A percentile compares a stretch with the other conserved stretches of the same genome.
Conservation (phyloP, 2,797 vertebrate genomes). For the Melanotaenia pygmaea region DNA sequence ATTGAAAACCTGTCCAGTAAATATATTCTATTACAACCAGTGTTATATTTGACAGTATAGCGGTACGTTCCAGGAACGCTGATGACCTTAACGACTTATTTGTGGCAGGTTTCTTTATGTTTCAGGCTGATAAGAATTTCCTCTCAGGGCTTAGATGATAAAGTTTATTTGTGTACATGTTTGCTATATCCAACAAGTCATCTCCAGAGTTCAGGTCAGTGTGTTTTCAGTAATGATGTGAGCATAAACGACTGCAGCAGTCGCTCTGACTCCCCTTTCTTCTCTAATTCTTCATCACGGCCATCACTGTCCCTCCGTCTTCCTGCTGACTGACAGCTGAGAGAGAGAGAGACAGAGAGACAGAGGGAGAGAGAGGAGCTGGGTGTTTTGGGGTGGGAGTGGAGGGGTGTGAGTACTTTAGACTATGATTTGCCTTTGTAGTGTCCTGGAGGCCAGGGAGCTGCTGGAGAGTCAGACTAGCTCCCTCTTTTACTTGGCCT, state of each 20-base stretch:
- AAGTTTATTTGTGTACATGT: not conserved
- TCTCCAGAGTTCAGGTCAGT: conserved; percentile 31
- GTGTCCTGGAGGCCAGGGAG: conserved; percentile 85
- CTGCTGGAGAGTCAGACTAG: conserved; percentile 70
- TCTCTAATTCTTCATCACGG: conserved; percentile 21
- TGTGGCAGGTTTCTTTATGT: not conserved
- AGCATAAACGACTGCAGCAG: conserved; percentile 31
- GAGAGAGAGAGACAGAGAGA: conserved; percentile 22
- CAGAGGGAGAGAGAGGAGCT: not conserved
- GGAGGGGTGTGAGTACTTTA: conserved; percentile 35
- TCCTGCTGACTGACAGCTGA: conserved; percentile 67
- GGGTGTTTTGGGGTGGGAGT: conserved; percentile 36
- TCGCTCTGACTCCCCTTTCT: conserved; percentile 25
- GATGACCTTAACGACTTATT: too few species aligned
- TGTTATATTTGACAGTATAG: too few species aligned
- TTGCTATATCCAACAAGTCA: conserved; percentile 22
- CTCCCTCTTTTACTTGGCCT: conserved; percentile 75
- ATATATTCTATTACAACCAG: too few species aligned
- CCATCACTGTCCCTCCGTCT: conserved; percentile 21
- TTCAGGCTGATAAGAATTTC: not conserved
- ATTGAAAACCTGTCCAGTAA: too few species aligned
- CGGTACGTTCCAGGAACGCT: too few species aligned
- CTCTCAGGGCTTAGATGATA: not conserved
- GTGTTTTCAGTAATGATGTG: conserved; percentile 56
- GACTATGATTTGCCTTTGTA: conserved; percentile 76